These are phyloP conservation scores for Dunckerocampus dactyliophorus DNA, from an alignment of 2,113 vertebrate genomes.

Conservation along the genomic window DNA sequence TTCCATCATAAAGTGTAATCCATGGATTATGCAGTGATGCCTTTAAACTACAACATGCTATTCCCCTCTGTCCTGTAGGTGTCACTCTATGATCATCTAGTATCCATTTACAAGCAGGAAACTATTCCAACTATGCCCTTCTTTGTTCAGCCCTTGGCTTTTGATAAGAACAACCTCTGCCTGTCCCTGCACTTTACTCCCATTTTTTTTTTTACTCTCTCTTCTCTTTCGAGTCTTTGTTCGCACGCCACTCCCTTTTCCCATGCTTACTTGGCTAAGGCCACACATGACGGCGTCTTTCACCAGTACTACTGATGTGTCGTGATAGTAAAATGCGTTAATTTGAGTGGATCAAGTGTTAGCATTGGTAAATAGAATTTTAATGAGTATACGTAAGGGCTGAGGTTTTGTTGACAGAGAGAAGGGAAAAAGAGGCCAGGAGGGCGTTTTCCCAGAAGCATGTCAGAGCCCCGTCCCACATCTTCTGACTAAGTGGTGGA, in stretches of 20 bases:
- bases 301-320: not conserved
- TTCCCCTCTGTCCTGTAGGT: conserved; percentile 48
- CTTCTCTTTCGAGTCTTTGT: conserved; percentile 41
- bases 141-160: conserved; percentile 28
- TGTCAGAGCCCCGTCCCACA: conserved; percentile 28
- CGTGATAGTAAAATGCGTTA: not conserved
- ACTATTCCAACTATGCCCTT: conserved; percentile 61
- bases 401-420: conserved; percentile 26
- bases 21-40: not conserved
- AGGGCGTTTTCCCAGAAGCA: conserved; percentile 53
- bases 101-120: conserved; percentile 25
- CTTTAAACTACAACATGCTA: not conserved
- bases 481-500: conserved; percentile 26
- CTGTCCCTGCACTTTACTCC: conserved; percentile 26
- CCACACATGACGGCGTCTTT: conserved; percentile 6
- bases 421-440: conserved; percentile 15
- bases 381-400: not conserved
- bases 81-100: conserved; percentile 44
- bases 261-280: conserved; percentile 12
- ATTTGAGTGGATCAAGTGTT: not conserved
- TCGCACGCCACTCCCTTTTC: conserved; percentile 51
- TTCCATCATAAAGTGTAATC: no score
- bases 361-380: not conserved
- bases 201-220: conserved; percentile 26
- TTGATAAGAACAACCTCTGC: conserved; percentile 50